These are phyloP conservation scores for Aleadryas rufinucha DNA, from an alignment of 2,113 vertebrate genomes.

Conservation along the genomic window DNA sequence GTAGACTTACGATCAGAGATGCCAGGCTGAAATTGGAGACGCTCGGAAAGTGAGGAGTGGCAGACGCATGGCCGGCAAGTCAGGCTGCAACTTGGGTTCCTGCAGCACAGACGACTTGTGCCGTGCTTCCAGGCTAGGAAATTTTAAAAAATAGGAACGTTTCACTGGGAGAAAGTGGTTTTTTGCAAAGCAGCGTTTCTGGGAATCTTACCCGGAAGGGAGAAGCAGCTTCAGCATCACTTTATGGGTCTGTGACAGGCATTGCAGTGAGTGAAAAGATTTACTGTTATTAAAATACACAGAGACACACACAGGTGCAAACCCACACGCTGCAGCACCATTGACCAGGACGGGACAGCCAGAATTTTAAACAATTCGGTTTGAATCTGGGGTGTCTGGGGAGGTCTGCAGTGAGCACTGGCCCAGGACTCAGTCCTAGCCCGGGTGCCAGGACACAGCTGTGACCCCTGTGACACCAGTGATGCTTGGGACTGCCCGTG, in stretches of 20 bases:
- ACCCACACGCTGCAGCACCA: background rate
- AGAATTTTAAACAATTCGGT: background rate
- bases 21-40: conserved; percentile 48
- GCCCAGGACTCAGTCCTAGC: background rate
- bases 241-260: background rate
- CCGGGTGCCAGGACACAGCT: background rate
- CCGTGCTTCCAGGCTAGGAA: background rate
- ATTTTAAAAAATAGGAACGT: background rate
- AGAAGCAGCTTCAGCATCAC: background rate
- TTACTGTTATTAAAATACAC: background rate
- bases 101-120: background rate
- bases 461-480: background rate
- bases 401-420: background rate
- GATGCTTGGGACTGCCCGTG: background rate
- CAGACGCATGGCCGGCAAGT: background rate
- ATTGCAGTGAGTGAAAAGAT: background rate
- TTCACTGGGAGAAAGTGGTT: background rate
- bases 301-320: background rate
- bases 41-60: conserved; percentile 29
- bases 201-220: background rate
- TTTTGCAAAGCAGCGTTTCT: background rate
- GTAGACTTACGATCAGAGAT: conserved; percentile 41
- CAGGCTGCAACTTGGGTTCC: background rate
- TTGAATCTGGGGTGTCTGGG: background rate
- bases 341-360: rapidly evolving